Base-by-base conservation (phyloP, 2,888 invertebrate genomes). In the Leucoma salicis region DNA sequence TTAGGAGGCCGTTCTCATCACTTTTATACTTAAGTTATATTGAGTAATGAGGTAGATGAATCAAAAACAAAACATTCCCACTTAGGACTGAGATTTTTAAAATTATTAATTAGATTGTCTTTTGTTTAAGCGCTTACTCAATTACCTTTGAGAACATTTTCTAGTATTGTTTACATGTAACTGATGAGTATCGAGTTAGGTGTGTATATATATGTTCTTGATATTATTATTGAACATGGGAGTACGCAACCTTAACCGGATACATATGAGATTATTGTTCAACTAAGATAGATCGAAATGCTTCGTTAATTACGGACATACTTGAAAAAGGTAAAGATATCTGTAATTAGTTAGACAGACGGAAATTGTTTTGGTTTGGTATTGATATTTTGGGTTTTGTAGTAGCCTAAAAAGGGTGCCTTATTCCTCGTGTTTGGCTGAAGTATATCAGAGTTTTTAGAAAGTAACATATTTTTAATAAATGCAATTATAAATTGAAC, bases 61-160 rank as follows among this genome's bases (percentile, higher is more conserved):
- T 46, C 45, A 40, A 51, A 57, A 31, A 39, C 44, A 39, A 46
- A 10, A 33, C 51, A 46, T 59, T 60, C 57, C 39, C 58, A 29
- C 29, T 16, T 56, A 53, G 53, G 51, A 37, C 42, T 46, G 41
- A 46, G 42, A 55, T 55, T 43, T 50, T 57, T 53, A 16, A 42
- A 49, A 61, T 53, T 47, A 47, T 41, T 14, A 46, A 38, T 39
- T 14, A 35, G 48, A 58, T 62, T 47, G 45, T 57, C 49, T 52
- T 49, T 48, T 53, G 47, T 56, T 37, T 32, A 15, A 8, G 15
- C 15, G 31, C 42, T 62, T 48, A 38, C 48, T 34, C 42, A 59
- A 60, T 53, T 72, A 78, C 70, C 73, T 78, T 74, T 63, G 75
- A 66, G 71, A 75, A 74, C 73, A 78, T 78, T 66, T 68, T 63